Conservation (phyloP, 2,888 invertebrate species). For the Tetropium fuscum region DNA sequence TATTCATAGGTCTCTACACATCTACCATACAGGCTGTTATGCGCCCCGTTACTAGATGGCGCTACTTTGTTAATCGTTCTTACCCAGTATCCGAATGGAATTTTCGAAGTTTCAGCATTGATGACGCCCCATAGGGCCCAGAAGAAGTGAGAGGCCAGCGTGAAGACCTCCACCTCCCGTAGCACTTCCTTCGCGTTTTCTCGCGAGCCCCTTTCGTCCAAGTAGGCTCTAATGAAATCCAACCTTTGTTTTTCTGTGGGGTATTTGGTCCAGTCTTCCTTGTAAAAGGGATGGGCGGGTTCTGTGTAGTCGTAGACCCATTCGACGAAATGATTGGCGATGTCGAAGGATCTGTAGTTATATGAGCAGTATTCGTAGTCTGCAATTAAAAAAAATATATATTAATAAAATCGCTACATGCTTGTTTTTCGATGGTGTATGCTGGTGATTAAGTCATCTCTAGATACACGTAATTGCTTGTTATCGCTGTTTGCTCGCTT, state of each 20-base stretch:
- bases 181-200: conserved; percentile 59
- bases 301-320: conserved; percentile 92
- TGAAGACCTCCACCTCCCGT: conserved; percentile 85
- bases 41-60: too few relatives aligned
- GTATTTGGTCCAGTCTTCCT: conserved; percentile 74
- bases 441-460: too few relatives aligned
- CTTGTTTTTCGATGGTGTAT: too few relatives aligned
- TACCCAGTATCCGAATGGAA: conserved; percentile 96
- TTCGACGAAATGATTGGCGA: conserved; percentile 95
- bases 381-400: conserved; percentile 41
- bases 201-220: conserved; percentile 61
- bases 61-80: conserved; percentile 55
- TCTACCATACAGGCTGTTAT: too few relatives aligned
- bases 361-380: conserved; percentile 98
- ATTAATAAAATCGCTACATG: too few relatives aligned
- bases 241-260: conserved; percentile 83
- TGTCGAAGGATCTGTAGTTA: conserved; percentile 92
- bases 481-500: not conserved
- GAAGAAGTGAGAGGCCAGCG: conserved; percentile 90
- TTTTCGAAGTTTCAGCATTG: conserved; percentile 88
- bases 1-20: too few relatives aligned
- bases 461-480: too few relatives aligned
- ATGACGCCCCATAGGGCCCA: conserved; percentile 96
- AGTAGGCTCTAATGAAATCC: conserved; percentile 71
- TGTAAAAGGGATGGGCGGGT: conserved; percentile 81